Conservation (phyloP, 2,113 vertebrate genomes). For the Pristiophorus japonicus region DNA sequence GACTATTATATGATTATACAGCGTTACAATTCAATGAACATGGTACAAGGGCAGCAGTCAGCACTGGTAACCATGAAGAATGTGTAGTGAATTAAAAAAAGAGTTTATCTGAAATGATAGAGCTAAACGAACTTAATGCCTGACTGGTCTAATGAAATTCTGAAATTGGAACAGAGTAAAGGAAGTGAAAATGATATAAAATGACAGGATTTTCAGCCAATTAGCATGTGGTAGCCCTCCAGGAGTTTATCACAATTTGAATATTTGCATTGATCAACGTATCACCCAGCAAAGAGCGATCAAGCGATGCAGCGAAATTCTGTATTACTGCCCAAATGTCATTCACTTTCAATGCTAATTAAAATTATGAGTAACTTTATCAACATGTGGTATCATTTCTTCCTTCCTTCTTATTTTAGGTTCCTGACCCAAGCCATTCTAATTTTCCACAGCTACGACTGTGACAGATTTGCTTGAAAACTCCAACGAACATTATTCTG, state of each 20-base stretch:
- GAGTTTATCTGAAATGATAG: slow-evolving; percentile 28
- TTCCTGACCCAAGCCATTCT: not conserved
- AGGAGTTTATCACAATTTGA: not conserved
- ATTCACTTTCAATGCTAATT: not conserved
- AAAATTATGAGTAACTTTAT: slow-evolving; percentile 14
- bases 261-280: not conserved
- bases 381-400: not conserved
- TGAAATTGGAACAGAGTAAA: not conserved
- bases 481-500: not conserved
- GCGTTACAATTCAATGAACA: not conserved
- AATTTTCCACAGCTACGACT: not conserved
- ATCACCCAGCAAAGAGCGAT: not conserved
- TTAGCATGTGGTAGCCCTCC: not conserved
- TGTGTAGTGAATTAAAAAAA: not conserved
- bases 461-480: not conserved
- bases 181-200: slow-evolving; percentile 5
- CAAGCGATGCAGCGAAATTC: not conserved
- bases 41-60: not conserved
- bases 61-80: slow-evolving; percentile 16
- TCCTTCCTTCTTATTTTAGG: not conserved
- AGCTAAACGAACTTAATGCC: not conserved
- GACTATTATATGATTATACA: not conserved
- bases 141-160: slow-evolving; percentile 15
- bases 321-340: not conserved
- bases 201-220: not conserved